Evolutionary conservation across 2,113 vertebrate species (phyloP).

Genomic region (Odobenus rosmarus): DNA sequence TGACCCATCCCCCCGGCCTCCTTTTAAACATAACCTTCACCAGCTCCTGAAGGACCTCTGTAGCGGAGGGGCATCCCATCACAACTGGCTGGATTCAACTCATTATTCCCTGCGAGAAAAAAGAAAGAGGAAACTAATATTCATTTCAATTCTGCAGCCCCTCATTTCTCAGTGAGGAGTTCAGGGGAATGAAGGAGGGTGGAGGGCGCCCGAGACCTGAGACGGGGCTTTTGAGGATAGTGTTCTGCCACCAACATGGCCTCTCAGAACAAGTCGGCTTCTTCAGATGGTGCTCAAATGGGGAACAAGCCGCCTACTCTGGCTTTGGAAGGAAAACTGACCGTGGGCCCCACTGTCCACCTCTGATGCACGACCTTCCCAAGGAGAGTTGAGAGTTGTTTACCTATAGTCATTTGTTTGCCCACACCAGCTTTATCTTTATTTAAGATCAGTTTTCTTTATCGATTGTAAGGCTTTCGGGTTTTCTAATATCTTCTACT

Average conservation of each 20-base stretch:
- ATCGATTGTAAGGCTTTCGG: neutral
- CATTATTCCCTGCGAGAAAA: neutral
- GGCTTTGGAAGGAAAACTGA: neutral
- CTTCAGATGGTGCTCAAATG: neutral
- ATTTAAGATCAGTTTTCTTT: neutral
- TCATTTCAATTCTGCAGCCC: neutral
- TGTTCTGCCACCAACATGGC: too few relatives aligned
- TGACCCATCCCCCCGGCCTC: neutral
- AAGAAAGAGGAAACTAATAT: neutral
- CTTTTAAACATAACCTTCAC: neutral
- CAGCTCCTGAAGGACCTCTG: neutral
- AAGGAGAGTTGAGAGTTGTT: too few relatives aligned
- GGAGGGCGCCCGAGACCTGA: accelerated
- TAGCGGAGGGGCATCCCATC: neutral
- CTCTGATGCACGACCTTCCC: neutral
- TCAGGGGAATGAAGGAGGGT: neutral
- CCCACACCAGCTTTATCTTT: neutral
- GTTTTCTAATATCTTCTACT: neutral
- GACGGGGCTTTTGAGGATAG: neutral
- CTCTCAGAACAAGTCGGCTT: neutral
- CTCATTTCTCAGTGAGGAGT: neutral
- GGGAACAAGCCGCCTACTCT: neutral
- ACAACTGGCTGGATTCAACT: neutral
- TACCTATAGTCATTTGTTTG: neutral
- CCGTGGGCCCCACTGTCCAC: too few relatives aligned